Conservation (phyloP, 1,140 invertebrate genomes). For the Drosophila malerkotliana region DNA sequence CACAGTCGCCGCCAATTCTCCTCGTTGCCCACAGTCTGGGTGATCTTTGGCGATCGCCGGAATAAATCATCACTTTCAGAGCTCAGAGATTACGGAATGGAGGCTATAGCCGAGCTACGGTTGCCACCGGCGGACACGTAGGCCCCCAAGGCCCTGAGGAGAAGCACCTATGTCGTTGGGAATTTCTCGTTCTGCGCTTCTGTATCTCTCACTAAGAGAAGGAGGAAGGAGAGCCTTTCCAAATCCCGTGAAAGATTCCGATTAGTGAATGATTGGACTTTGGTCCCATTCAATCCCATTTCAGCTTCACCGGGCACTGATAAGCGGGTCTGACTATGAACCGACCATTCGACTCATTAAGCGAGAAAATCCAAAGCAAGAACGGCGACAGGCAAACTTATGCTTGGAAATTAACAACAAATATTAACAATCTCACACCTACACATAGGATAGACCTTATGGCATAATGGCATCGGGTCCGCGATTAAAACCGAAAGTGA, state of each 20-base stretch:
- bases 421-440: slow-evolving; percentile 61
- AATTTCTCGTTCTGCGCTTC: neutral
- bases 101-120: slow-evolving; percentile 34
- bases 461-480: slow-evolving; percentile 24
- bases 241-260: slow-evolving; percentile 7
- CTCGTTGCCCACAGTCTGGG: slow-evolving; percentile 10
- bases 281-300: slow-evolving; percentile 65
- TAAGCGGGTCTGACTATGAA: slow-evolving; percentile 70
- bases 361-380: slow-evolving; percentile 1
- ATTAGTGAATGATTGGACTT: slow-evolving; percentile 38
- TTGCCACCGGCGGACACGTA: slow-evolving; percentile 35
- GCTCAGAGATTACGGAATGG: slow-evolving; percentile 28
- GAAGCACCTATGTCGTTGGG: neutral
- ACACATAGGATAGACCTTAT: slow-evolving; percentile 52
- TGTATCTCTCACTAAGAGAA: neutral
- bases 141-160: neutral
- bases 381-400: slow-evolving; percentile 47
- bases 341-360: slow-evolving; percentile 30
- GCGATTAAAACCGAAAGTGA: slow-evolving; percentile 69
- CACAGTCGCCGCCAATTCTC: slow-evolving; percentile 14
- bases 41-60: slow-evolving; percentile 48
- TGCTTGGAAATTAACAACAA: slow-evolving; percentile 43
- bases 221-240: slow-evolving; percentile 5
- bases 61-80: slow-evolving; percentile 60
- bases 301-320: slow-evolving; percentile 45